These are phyloP conservation scores for Salmo trutta DNA, from an alignment of 2,797 vertebrate species.

Conservation along the genomic window DNA sequence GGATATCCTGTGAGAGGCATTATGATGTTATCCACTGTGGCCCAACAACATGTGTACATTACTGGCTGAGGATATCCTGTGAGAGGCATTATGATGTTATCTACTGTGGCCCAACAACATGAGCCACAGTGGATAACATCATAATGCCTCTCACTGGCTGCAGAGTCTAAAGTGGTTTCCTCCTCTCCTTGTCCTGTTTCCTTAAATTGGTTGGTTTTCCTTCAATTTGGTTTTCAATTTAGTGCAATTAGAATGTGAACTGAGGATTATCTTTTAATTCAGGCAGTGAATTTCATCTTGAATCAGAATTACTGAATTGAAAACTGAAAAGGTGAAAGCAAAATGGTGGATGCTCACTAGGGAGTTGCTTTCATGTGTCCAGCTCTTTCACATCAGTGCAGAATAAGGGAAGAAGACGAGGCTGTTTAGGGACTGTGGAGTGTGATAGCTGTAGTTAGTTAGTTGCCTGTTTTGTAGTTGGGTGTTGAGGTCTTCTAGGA, in stretches of 20 bases:
- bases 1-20: slow-evolving; percentile 6
- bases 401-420: not conserved
- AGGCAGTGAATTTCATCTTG: not conserved
- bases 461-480: slow-evolving; percentile 77
- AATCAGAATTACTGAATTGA: not conserved
- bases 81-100: too few species aligned
- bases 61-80: not conserved
- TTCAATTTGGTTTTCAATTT: too few species aligned
- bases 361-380: not conserved
- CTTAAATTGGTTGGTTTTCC: too few species aligned
- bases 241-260: not conserved
- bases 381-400: not conserved
- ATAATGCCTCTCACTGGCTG: too few species aligned
- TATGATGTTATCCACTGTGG: not conserved
- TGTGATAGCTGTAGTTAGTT: not conserved
- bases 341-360: not conserved
- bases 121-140: too few species aligned
- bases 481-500: slow-evolving; percentile 84
- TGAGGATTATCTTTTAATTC: not conserved
- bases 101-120: too few species aligned
- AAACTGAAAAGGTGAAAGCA: not conserved
- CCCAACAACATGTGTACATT: not conserved
- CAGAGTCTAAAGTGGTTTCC: not conserved
- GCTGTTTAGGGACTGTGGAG: not conserved
- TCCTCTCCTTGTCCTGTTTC: too few species aligned